Conservation (phyloP, 2,797 vertebrate genomes). For the Sebastes taczanowskii region DNA sequence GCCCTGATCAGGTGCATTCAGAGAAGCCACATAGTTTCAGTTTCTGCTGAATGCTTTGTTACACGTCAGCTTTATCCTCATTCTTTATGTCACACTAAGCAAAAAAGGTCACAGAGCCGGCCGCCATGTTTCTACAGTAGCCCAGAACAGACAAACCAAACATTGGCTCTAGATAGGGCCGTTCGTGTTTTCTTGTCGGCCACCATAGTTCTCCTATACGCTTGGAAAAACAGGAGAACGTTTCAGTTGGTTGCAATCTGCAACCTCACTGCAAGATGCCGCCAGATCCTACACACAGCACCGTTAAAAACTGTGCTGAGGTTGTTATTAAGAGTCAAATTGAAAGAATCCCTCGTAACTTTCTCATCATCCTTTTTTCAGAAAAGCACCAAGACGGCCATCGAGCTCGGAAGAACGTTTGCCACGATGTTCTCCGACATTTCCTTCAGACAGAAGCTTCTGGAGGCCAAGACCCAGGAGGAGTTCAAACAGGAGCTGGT, state of each 20-base stretch:
- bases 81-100: not conserved
- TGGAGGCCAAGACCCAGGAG: slow-evolving; percentile 89
- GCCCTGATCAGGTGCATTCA: not conserved
- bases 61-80: not conserved
- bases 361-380: slow-evolving; percentile 56
- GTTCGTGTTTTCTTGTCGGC: no score
- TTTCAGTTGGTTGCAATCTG: no score
- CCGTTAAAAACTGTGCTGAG: not conserved
- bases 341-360: not conserved
- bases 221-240: no score
- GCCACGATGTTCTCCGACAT: slow-evolving; percentile 95
- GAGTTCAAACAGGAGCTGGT: slow-evolving; percentile 94
- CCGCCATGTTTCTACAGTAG: no score
- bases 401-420: slow-evolving; percentile 91
- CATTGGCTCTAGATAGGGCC: no score
- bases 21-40: not conserved
- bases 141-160: no score
- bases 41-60: not conserved
- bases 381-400: slow-evolving; percentile 97
- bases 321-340: not conserved
- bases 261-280: no score
- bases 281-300: no score
- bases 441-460: slow-evolving; percentile 91
- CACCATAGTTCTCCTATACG: no score
- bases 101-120: not conserved